Conservation (phyloP, 2,888 invertebrate species). For the Leucophora obtusa region DNA sequence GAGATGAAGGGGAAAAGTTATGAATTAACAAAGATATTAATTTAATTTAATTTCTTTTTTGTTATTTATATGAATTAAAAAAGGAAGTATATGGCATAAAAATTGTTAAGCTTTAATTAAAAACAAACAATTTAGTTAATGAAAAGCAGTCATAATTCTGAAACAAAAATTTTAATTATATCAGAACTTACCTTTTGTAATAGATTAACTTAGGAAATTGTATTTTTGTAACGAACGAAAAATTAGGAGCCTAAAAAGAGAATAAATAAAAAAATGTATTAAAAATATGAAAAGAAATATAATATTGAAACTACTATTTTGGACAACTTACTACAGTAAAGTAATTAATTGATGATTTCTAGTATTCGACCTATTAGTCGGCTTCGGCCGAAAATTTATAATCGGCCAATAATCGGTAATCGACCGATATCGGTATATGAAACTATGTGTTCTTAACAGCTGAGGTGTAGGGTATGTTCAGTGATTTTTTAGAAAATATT, state of each 20-base stretch:
- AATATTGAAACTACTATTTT: no score
- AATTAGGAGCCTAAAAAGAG: constrained; percentile 6
- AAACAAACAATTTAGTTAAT: constrained; percentile 14
- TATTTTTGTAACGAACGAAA: neutral
- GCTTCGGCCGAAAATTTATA: no score
- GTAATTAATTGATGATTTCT: no score
- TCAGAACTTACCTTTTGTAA: neutral
- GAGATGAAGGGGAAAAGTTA: neutral
- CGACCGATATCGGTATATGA: no score
- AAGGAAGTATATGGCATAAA: neutral
- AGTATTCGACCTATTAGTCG: no score
- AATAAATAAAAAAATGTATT: neutral
- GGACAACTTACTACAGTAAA: no score
- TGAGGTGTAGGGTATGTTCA: no score
- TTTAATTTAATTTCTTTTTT: neutral
- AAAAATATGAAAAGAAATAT: no score
- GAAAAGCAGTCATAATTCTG: neutral
- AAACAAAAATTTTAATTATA: neutral
- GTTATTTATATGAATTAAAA: neutral
- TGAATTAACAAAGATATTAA: neutral
- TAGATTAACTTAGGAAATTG: constrained; percentile 13
- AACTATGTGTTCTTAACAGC: no score
- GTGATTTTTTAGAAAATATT: no score
- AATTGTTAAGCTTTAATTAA: constrained; percentile 17
- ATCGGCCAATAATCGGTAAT: no score